Evolutionary conservation across 2,113 vertebrate genomes (phyloP).

Genomic region (Tichodroma muraria): DNA sequence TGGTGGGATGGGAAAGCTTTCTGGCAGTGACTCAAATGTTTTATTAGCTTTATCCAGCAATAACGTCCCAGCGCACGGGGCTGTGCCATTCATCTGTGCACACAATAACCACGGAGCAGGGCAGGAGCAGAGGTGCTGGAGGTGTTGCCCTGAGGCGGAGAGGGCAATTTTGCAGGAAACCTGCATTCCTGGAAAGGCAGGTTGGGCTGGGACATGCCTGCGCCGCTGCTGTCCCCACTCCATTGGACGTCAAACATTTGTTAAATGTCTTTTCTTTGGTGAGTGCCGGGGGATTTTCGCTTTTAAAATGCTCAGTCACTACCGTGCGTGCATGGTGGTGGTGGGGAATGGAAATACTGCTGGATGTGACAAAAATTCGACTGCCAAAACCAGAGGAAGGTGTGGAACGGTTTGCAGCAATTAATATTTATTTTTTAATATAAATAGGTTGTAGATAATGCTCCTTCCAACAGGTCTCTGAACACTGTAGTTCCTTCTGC

Average conservation of each 20-base stretch:
- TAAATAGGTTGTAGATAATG: neutral
- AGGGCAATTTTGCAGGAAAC: slow-evolving; percentile 12
- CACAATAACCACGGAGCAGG: neutral
- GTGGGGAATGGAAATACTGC: neutral
- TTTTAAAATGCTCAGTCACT: neutral
- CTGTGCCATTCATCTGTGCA: neutral
- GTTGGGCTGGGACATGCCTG: slow-evolving; percentile 20
- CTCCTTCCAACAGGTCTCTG: neutral
- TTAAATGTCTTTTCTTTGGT: neutral
- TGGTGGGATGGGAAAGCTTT: slow-evolving; percentile 37
- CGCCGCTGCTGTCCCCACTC: neutral
- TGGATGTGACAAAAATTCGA: neutral
- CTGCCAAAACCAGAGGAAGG: neutral
- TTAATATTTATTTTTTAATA: neutral
- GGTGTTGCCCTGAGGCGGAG: slow-evolving; percentile 5
- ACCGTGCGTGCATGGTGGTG: fast-evolving
- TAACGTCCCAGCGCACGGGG: neutral
- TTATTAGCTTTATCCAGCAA: slow-evolving; percentile 56
- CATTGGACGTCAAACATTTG: neutral
- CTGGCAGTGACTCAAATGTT: neutral
- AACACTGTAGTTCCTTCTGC: neutral
- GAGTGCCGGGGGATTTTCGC: neutral
- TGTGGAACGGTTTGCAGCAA: neutral
- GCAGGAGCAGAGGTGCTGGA: neutral
- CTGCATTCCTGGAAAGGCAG: slow-evolving; percentile 28